Evolutionary conservation across 1,140 invertebrate species (phyloP).

Genomic region (Reticulitermes speratus): DNA sequence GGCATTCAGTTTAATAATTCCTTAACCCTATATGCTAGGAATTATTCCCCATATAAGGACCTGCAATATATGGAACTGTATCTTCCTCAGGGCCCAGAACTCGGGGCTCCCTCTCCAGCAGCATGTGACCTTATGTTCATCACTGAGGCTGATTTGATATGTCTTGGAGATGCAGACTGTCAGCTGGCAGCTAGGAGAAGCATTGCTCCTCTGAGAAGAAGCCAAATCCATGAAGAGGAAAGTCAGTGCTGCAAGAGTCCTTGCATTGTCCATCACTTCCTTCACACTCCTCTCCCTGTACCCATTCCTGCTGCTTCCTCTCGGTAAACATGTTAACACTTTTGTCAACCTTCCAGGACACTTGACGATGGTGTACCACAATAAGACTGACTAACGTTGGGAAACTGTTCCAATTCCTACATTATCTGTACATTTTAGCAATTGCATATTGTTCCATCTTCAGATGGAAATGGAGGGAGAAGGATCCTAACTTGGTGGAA

Average conservation of each 20-base stretch:
- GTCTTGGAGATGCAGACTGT: background rate
- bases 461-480: no score
- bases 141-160: background rate
- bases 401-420: no score
- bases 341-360: no score
- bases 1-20: no score
- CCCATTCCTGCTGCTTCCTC: background rate
- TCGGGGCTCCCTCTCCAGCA: conserved; percentile 14
- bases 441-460: no score
- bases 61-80: background rate
- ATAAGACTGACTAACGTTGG: no score
- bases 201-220: background rate
- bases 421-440: no score
- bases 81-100: background rate
- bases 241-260: background rate
- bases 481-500: no score
- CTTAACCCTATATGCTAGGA: no score
- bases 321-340: background rate
- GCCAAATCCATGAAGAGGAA: no score
- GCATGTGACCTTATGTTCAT: conserved; percentile 28
- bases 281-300: background rate
- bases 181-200: background rate
- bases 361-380: no score
- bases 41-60: background rate
- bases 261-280: conserved; percentile 1